Percentiles rank a stretch among this genome's conserved stretches.
phyloP scores from a whole-genome alignment of 2,888 invertebrate species.

The Zeuzera pyrina region DNA sequence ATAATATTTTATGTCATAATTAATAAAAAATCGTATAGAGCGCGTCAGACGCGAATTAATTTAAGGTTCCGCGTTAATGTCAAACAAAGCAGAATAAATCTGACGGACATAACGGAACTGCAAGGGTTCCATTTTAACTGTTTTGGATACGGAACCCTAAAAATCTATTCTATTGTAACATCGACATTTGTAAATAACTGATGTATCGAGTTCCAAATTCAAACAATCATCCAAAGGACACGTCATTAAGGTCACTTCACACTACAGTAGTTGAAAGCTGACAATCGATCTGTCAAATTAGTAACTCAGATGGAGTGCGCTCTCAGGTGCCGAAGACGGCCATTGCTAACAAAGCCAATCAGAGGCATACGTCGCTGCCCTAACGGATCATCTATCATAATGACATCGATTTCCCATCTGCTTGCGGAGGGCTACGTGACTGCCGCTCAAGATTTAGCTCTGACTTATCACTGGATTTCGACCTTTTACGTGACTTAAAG shows the following conservation, averaged over 20 bases:
- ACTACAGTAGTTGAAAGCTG: constrained; percentile 22
- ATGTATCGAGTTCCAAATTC: background rate
- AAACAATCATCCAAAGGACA: constrained; percentile 14
- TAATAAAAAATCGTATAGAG: too few species aligned
- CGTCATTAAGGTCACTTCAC: constrained; percentile 49
- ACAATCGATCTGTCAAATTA: constrained; percentile 70
- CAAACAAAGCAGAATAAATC: too few species aligned
- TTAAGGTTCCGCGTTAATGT: too few species aligned
- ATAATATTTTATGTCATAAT: too few species aligned
- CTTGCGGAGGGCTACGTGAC: constrained; percentile 41
- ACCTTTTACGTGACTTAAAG: too few species aligned
- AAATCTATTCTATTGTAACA: too few species aligned
- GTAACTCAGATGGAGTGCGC: constrained; percentile 41
- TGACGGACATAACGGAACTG: too few species aligned
- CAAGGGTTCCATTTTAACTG: too few species aligned
- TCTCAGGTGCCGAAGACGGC: constrained; percentile 54
- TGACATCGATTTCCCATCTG: constrained; percentile 64
- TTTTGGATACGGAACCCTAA: too few species aligned
- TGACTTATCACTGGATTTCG: too few species aligned
- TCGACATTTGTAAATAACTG: too few species aligned
- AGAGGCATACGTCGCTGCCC: constrained; percentile 45
- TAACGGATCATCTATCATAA: constrained; percentile 67
- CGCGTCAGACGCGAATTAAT: too few species aligned
- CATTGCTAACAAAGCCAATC: constrained; percentile 68
- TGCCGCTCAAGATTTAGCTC: constrained; percentile 33